phyloP scores from a whole-genome alignment of 2,888 invertebrate genomes.

The Habroteleia sp. region DNA sequence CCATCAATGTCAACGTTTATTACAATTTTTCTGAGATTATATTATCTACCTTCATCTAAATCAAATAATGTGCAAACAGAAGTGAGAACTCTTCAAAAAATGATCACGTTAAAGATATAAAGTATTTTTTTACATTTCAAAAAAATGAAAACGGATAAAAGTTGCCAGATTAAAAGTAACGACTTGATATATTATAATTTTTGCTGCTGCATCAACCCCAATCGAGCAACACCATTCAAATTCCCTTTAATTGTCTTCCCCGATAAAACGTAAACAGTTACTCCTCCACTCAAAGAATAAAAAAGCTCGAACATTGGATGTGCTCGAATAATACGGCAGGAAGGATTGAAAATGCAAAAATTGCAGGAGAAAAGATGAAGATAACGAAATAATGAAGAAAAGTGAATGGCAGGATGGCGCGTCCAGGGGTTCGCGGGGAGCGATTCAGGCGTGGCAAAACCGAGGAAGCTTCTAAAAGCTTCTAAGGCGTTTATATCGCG shows the following conservation, averaged over 20 bases:
- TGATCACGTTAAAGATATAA: too few species aligned
- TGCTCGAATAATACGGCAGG: constrained; percentile 30
- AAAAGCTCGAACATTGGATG: constrained; percentile 12
- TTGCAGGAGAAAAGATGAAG: constrained; percentile 58
- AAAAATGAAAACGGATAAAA: too few species aligned
- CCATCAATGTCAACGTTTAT: too few species aligned
- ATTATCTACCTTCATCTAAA: too few species aligned
- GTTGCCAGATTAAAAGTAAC: too few species aligned
- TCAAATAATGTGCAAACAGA: too few species aligned
- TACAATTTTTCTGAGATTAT: too few species aligned
- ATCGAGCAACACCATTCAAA: constrained; percentile 33
- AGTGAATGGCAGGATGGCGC: constrained; percentile 52
- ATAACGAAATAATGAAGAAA: constrained; percentile 64
- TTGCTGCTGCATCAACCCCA: constrained; percentile 3
- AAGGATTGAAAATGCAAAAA: constrained; percentile 62
- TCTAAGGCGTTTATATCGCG: constrained; percentile 60
- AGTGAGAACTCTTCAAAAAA: too few species aligned
- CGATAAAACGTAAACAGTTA: constrained; percentile 45
- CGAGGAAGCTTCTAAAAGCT: constrained; percentile 61
- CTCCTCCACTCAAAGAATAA: constrained; percentile 10
- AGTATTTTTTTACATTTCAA: too few species aligned
- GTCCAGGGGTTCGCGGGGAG: constrained; percentile 7
- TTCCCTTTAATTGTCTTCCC: constrained; percentile 31
- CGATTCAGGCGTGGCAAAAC: constrained; percentile 49
- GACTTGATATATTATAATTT: too few species aligned